Evolutionary conservation across 2,113 vertebrate species (phyloP).

Genomic region (Calypte anna): DNA sequence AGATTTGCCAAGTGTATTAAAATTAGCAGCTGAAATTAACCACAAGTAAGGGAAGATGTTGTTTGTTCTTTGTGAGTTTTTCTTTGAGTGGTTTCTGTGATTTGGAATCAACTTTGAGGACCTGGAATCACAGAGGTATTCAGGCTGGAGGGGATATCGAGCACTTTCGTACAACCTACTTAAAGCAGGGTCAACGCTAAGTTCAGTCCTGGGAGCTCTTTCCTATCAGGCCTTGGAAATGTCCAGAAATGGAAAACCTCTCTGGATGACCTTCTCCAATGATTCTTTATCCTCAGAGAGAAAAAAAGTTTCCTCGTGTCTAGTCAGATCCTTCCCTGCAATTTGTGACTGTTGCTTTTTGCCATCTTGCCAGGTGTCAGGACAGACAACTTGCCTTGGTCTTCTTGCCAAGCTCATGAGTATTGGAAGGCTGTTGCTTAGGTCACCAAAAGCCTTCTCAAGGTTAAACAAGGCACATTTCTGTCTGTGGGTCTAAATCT

Average conservation of each 20-base stretch:
- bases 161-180: neutral
- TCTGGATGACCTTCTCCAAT: neutral
- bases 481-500: neutral
- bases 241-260: neutral
- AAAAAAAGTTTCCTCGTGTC: neutral
- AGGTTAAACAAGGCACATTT: neutral
- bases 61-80: neutral
- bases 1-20: neutral
- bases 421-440: neutral
- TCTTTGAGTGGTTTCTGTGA: neutral
- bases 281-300: neutral
- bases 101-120: neutral
- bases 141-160: neutral
- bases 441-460: neutral
- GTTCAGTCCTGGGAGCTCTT: neutral
- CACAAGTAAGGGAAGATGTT: neutral
- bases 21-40: neutral
- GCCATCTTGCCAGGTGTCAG: rapidly evolving
- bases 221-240: neutral
- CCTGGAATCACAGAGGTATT: neutral
- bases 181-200: neutral
- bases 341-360: neutral
- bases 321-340: neutral
- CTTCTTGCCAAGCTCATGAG: rapidly evolving
- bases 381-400: neutral